Base-by-base conservation (phyloP, 2,113 vertebrate genomes). In the Salminus brasiliensis region DNA sequence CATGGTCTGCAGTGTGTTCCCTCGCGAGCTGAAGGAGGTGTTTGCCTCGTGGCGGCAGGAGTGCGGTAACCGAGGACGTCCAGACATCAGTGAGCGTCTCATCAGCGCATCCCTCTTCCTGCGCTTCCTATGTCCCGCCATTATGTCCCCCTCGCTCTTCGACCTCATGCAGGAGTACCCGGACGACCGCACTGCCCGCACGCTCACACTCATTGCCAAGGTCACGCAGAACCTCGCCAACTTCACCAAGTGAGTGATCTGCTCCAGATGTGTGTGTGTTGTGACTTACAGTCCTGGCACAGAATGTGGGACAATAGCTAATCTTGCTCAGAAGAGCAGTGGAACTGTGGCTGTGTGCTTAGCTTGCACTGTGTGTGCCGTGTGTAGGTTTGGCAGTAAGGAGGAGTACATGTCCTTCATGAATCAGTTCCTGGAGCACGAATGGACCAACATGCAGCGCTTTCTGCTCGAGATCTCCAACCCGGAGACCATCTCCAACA, bases 351-450 rank as follows among this genome's bases (percentile, higher is more conserved):
- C 12, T 60, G 23, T 30, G 32, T 67, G 27, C 69, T 57, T 30
- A 57, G 43, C 62, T 7, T 53, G 13, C 49, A 43, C 27, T 68
- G 41, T 68, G 3, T 69, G 30, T 74, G 60, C 2, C 70, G 49
- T 62, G 25, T 69, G 12, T 43, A 99, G 97, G 93, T 99, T 99
- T 45, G 98, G 97, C 82, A 96, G 95, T 85, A 98, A 99, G 81
- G 97, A 99, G 72, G 97, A 98, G 65, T 98, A 99, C 92, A 98
- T 99, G 98, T 93, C 97, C n/a, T 99, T 99, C 78, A 99, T 99
- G 97, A 99, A 99, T 81, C 96, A 97, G 90, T 99, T 99, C 73
- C 90, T 99, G 91, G 97, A 98, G 85, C 95, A 95, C 0, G 96
- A 98, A 82, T 98, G 97, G 96, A 97, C 95, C 84, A 97, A 95